Evolutionary conservation across 2,113 vertebrate species (phyloP).

Genomic region (Xenopus laevis): DNA sequence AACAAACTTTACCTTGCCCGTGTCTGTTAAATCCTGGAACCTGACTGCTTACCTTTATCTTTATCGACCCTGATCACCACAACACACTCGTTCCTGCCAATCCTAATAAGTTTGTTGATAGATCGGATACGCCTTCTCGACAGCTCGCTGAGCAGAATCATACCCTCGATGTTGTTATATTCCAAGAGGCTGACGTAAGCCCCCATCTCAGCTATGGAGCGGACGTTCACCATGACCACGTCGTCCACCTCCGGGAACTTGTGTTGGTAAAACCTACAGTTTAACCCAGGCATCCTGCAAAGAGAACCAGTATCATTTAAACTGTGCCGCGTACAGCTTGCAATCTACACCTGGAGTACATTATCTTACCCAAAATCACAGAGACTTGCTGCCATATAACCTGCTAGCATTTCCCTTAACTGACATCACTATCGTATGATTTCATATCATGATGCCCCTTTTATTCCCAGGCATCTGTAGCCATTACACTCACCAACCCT

Average conservation of each 20-base stretch:
- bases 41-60: slow-evolving; percentile 81
- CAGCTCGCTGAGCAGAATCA: slow-evolving; percentile 95
- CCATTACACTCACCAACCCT: too few species aligned
- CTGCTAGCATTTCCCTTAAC: too few species aligned
- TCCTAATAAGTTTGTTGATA: slow-evolving; percentile 98
- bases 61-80: slow-evolving; percentile 97
- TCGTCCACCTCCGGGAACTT: slow-evolving; percentile 97
- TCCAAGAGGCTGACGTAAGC: slow-evolving; percentile 95
- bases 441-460: too few species aligned
- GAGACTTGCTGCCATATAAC: too few species aligned
- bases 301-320: background rate
- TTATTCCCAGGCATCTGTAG: too few species aligned
- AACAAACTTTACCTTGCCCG: too few species aligned
- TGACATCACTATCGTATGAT: too few species aligned
- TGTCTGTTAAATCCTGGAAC: too few species aligned
- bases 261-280: slow-evolving; percentile 96
- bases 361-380: too few species aligned
- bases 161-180: slow-evolving; percentile 98
- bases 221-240: slow-evolving; percentile 97
- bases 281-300: slow-evolving; percentile 91
- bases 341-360: too few species aligned
- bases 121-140: slow-evolving; percentile 94
- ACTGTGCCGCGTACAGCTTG: too few species aligned
- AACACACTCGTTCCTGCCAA: slow-evolving; percentile 94
- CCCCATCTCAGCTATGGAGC: slow-evolving; percentile 97